phyloP scores from a whole-genome alignment of 64 coral and sea anemone genomes.

The Platygyra sinensis region DNA sequence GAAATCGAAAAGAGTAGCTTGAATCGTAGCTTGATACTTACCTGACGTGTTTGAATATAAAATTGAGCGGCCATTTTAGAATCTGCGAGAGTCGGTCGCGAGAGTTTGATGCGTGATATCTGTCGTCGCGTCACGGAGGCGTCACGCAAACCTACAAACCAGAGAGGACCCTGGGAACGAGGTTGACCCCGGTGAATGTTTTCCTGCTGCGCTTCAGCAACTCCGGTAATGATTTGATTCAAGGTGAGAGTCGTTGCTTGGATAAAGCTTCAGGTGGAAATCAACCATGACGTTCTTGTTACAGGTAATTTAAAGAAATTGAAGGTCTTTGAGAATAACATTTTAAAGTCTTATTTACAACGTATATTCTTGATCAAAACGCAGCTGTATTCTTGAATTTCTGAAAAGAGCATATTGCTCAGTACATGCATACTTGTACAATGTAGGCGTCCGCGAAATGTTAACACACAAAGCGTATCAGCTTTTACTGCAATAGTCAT shows the following conservation, averaged over 20 bases:
- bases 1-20: neutral
- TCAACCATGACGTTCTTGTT: neutral
- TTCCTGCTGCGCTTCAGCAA: too few species aligned
- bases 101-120: too few species aligned
- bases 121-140: neutral
- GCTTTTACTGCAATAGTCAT: too few species aligned
- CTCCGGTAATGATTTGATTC: too few species aligned
- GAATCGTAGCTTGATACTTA: neutral
- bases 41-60: constrained; percentile 50
- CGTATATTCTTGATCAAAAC: neutral
- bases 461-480: too few species aligned
- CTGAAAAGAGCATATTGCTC: too few species aligned
- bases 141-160: neutral
- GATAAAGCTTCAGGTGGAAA: neutral
- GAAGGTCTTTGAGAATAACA: neutral
- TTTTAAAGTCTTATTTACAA: neutral
- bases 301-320: neutral
- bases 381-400: too few species aligned
- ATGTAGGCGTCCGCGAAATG: too few species aligned
- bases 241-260: too few species aligned
- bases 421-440: too few species aligned
- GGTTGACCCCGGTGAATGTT: neutral
- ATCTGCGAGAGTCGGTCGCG: neutral
- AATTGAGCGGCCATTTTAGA: neutral
- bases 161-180: too few species aligned